These are phyloP conservation scores for Epinephelus moara DNA, from an alignment of 2,113 vertebrate species.

Conservation along the genomic window DNA sequence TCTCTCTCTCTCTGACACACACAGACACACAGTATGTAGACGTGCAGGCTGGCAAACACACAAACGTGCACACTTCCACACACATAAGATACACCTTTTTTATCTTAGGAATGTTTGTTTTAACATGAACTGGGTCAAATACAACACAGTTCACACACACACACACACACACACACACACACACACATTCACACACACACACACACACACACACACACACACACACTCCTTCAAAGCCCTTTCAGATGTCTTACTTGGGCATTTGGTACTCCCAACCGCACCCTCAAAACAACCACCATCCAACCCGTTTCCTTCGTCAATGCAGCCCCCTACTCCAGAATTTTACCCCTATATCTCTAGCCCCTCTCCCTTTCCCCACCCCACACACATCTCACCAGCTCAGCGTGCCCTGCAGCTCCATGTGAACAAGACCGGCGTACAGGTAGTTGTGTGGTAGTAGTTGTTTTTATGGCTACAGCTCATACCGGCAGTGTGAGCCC, in stretches of 20 bases:
- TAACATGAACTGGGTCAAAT: slow-evolving; percentile 70
- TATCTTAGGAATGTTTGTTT: slow-evolving; percentile 49
- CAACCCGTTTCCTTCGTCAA: slow-evolving; percentile 42
- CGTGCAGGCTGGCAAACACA: not conserved
- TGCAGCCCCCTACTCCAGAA: not conserved
- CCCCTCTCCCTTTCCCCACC: no score
- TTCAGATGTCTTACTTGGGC: slow-evolving; percentile 49
- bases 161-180: not conserved
- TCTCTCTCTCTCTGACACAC: not conserved
- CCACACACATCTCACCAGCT: slow-evolving; percentile 23
- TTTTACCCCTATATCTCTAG: no score
- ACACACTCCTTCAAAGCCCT: slow-evolving; percentile 48
- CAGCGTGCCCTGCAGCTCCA: slow-evolving; percentile 46
- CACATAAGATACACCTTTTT: slow-evolving; percentile 18
- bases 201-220: not conserved
- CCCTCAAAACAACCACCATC: slow-evolving; percentile 35
- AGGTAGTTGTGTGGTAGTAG: slow-evolving; percentile 13
- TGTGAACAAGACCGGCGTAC: slow-evolving; percentile 50
- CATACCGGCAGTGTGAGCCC: slow-evolving; percentile 34
- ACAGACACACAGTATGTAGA: not conserved
- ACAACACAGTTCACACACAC: slow-evolving; percentile 15
- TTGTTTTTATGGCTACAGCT: slow-evolving; percentile 25
- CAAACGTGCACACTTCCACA: not conserved
- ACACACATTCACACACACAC: not conserved
- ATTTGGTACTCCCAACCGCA: slow-evolving; percentile 31